phyloP scores from a whole-genome alignment of 1,140 invertebrate species.

The Heliothis subflexa region DNA sequence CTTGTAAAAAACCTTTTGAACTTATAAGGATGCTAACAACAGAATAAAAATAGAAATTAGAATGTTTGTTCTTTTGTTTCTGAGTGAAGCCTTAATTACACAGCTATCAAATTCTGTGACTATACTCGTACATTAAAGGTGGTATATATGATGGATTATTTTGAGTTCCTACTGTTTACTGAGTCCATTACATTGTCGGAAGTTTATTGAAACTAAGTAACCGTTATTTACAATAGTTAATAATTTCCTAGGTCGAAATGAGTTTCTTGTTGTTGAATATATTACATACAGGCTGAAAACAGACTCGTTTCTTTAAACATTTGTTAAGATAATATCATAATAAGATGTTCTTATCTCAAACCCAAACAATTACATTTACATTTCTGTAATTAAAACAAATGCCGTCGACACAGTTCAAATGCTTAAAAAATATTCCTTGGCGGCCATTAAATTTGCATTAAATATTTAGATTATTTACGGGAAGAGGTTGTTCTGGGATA shows the following conservation, averaged over 20 bases:
- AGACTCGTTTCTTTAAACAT: too few relatives aligned
- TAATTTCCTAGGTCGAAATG: too few relatives aligned
- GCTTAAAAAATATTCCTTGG: background rate
- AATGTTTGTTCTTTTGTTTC: conserved; percentile 20
- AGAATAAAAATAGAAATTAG: background rate
- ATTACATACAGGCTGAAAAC: too few relatives aligned
- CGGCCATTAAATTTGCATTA: conserved; percentile 5
- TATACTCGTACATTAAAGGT: conserved; percentile 5
- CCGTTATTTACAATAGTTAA: too few relatives aligned
- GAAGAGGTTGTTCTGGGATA: too few relatives aligned
- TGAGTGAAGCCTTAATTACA: background rate
- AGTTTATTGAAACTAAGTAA: too few relatives aligned
- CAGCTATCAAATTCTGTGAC: background rate
- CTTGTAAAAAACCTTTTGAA: background rate
- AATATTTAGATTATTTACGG: conserved; percentile 14
- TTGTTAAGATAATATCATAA: too few relatives aligned
- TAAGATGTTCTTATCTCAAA: too few relatives aligned
- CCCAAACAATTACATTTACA: background rate
- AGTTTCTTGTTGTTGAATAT: too few relatives aligned
- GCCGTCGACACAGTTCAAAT: conserved; percentile 1
- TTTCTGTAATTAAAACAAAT: conserved; percentile 25
- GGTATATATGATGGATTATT: conserved; percentile 1
- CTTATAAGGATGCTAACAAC: background rate
- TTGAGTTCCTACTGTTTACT: background rate
- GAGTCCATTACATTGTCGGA: background rate